Percentiles rank a stretch among this genome's conserved stretches.
Conservation (phyloP, 2,888 invertebrate genomes). For the Nudaria mundana region DNA sequence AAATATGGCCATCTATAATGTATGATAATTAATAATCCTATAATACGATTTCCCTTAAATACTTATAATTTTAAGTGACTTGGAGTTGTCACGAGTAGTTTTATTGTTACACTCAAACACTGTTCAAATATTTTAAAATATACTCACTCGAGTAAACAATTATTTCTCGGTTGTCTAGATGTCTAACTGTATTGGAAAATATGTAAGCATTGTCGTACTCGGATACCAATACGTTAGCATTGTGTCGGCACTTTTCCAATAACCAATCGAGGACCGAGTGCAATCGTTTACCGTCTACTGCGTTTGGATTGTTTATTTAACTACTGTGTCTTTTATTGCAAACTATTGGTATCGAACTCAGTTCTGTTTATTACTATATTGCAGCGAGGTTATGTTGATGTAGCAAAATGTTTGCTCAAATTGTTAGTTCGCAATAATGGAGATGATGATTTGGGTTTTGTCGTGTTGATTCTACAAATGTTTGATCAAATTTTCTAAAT, state of each 20-base stretch:
- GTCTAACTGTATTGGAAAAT: conserved; percentile 23
- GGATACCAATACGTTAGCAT: conserved; percentile 19
- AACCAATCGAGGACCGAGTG: conserved; percentile 18
- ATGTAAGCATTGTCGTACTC: conserved; percentile 11
- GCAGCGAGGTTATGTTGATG: conserved; percentile 6
- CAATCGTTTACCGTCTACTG: conserved; percentile 28
- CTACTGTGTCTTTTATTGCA: conserved; percentile 25
- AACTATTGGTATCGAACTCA: not conserved
- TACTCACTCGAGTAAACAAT: conserved; percentile 2
- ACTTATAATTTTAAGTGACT: too few species aligned
- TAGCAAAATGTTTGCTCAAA: not conserved
- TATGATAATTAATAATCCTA: too few species aligned
- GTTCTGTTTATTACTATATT: conserved; percentile 9
- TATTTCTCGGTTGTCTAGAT: conserved; percentile 8
- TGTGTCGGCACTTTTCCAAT: conserved; percentile 25
- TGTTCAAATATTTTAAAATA: too few species aligned
- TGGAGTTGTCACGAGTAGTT: too few species aligned
- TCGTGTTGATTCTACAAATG: too few species aligned
- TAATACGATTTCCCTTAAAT: too few species aligned
- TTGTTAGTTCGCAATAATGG: not conserved
- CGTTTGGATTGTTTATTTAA: conserved; percentile 32
- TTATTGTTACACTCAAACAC: too few species aligned
- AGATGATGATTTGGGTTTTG: too few species aligned
- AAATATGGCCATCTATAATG: too few species aligned
- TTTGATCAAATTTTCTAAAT: not conserved